These are phyloP conservation scores for Heteromurus nitidus DNA, from an alignment of 2,888 invertebrate species.

Conservation along the genomic window DNA sequence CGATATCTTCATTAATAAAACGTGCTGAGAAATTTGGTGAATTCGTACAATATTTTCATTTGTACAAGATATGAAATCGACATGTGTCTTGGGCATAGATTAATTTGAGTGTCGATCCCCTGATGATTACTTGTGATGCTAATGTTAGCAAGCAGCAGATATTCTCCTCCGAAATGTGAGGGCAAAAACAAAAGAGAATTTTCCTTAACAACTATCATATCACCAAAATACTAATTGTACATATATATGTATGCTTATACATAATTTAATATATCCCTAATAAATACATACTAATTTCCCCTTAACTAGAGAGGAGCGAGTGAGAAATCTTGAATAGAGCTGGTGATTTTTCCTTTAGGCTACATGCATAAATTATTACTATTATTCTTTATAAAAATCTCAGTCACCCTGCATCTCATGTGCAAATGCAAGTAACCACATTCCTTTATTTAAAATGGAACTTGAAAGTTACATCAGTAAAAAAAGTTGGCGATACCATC, in stretches of 20 bases:
- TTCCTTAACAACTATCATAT: neutral
- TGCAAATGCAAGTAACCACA: neutral
- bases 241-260: no score
- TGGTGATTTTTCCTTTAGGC: neutral
- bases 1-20: neutral
- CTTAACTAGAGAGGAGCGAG: no score
- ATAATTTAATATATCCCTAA: no score
- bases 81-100: neutral
- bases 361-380: neutral
- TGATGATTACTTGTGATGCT: neutral
- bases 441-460: neutral
- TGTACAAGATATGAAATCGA: neutral
- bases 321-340: no score
- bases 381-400: neutral
- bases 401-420: neutral
- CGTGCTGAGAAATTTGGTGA: neutral
- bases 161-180: neutral
- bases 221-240: no score
- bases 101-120: neutral
- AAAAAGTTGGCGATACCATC: neutral
- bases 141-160: neutral
- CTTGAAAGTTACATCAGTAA: neutral
- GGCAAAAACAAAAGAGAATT: neutral
- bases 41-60: neutral
- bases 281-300: no score